phyloP scores from a whole-genome alignment of 2,888 invertebrate species.

The Hydropsyche betteni region DNA sequence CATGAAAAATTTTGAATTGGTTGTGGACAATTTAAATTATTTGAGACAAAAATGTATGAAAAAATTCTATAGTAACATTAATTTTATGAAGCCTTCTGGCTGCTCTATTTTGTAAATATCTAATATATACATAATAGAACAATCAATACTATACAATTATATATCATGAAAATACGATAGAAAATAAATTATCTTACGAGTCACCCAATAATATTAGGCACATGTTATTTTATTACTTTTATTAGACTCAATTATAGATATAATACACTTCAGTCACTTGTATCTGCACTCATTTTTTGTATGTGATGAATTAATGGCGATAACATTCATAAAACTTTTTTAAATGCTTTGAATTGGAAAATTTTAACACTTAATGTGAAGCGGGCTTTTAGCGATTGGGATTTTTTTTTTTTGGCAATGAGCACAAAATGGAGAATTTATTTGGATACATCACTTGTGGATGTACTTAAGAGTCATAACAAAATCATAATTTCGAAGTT shows the following conservation, averaged over 20 bases:
- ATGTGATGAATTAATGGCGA: background rate
- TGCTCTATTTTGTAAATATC: slow-evolving; percentile 3
- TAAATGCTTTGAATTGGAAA: background rate
- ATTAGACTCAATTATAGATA: slow-evolving; percentile 2
- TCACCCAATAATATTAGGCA: slow-evolving; percentile 29
- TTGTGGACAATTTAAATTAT: too few relatives aligned
- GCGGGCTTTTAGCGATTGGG: background rate
- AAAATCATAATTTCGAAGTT: slow-evolving; percentile 11
- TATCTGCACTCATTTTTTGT: background rate
- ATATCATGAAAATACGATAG: slow-evolving; percentile 1
- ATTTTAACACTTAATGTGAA: background rate
- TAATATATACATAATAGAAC: slow-evolving; percentile 23
- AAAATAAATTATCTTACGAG: slow-evolving; percentile 5
- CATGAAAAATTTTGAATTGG: too few relatives aligned
- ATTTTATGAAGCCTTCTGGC: background rate
- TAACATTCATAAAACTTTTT: background rate
- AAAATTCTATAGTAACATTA: background rate
- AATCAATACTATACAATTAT: slow-evolving; percentile 12
- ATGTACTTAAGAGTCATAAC: slow-evolving; percentile 16
- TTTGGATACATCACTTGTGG: slow-evolving; percentile 4
- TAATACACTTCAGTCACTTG: slow-evolving; percentile 18
- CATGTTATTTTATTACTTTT: slow-evolving; percentile 21
- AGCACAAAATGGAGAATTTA: slow-evolving; percentile 20
- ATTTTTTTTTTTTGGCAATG: slow-evolving; percentile 2
- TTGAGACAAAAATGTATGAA: too few relatives aligned